A percentile compares a stretch with the other conserved stretches of the same genome.
These are phyloP conservation scores for Sciurus vulgaris DNA, from an alignment of 2,797 vertebrate species.

Conservation along the genomic window DNA sequence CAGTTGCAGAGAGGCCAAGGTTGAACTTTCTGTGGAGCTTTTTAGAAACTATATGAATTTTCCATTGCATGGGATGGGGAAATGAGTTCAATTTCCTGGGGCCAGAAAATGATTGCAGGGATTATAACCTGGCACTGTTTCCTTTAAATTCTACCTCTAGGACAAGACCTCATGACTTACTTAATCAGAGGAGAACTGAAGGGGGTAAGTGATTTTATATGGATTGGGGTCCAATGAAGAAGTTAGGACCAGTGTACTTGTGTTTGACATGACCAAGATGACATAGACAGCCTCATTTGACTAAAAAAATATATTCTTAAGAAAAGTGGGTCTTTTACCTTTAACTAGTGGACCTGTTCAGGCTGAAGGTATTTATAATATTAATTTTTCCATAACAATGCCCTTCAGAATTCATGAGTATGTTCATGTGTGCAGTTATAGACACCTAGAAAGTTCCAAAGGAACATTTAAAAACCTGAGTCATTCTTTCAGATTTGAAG, in stretches of 20 bases:
- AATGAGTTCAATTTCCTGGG: conserved; percentile 41
- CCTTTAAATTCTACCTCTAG: background rate
- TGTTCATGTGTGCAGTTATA: background rate
- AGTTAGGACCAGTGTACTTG: background rate
- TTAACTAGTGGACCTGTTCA: background rate
- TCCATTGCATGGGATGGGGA: background rate
- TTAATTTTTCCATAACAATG: background rate
- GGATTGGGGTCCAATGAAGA: background rate
- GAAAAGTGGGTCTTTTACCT: background rate
- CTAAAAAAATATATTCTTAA: background rate
- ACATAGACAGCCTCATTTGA: background rate
- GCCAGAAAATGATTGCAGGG: background rate
- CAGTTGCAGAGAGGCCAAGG: background rate
- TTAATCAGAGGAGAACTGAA: background rate
- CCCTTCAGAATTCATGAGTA: conserved; percentile 26
- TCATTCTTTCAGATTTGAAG: conserved; percentile 80
- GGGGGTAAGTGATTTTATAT: background rate
- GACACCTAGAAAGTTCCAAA: conserved; percentile 76
- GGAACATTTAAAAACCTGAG: conserved; percentile 69
- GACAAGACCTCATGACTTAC: background rate
- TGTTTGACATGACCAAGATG: background rate
- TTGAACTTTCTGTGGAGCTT: background rate
- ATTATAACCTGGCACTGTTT: background rate
- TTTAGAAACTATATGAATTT: conserved; percentile 30
- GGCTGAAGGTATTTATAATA: background rate